These are phyloP conservation scores for Notodonta ziczac DNA, from an alignment of 2,888 invertebrate species.

Conservation along the genomic window DNA sequence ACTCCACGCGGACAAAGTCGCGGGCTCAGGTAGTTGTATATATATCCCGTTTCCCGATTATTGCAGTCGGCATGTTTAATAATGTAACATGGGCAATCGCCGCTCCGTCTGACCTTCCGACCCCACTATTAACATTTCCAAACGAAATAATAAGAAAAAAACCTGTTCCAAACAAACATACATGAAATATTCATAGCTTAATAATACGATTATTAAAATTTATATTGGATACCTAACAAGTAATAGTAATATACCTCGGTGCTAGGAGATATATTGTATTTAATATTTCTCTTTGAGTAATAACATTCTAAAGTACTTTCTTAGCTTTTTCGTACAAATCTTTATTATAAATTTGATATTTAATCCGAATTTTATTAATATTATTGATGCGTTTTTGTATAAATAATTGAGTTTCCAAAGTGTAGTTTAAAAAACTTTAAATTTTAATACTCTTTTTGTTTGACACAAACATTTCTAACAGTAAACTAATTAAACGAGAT, in stretches of 20 bases:
- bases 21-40: too few relatives aligned
- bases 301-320: not conserved
- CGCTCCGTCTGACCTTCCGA: conserved; percentile 27
- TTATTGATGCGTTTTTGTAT: too few relatives aligned
- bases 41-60: too few relatives aligned
- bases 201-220: conserved; percentile 30
- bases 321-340: not conserved
- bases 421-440: too few relatives aligned
- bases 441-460: not conserved
- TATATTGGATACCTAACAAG: not conserved
- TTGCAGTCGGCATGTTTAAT: conserved; percentile 22
- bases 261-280: conserved; percentile 22
- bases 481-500: too few relatives aligned
- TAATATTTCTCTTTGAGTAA: conserved; percentile 9
- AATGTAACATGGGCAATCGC: conserved; percentile 25
- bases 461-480: too few relatives aligned
- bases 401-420: too few relatives aligned
- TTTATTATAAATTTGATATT: too few relatives aligned
- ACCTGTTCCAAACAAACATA: conserved; percentile 24
- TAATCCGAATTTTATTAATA: not conserved
- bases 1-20: too few relatives aligned
- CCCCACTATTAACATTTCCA: conserved; percentile 15
- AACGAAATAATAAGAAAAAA: conserved; percentile 14
- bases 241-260: conserved; percentile 24
- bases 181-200: conserved; percentile 38